These are phyloP conservation scores for Heliconius melpomene DNA, from an alignment of 1,140 invertebrate species.

Conservation along the genomic window DNA sequence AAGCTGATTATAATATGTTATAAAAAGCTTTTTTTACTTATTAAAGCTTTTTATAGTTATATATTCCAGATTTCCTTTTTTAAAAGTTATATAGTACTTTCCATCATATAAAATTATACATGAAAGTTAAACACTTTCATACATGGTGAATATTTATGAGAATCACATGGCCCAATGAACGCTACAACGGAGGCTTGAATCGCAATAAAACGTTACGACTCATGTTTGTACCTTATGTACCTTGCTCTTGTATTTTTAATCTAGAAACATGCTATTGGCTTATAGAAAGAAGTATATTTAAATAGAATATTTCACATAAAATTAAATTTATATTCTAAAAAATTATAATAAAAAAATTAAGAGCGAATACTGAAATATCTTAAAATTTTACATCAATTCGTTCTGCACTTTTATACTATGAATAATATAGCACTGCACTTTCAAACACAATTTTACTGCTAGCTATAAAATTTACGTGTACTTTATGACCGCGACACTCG, in stretches of 20 bases:
- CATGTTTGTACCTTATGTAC: constrained; percentile 25
- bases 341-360: neutral
- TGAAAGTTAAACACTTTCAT: constrained; percentile 19
- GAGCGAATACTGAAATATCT: neutral
- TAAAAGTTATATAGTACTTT: neutral
- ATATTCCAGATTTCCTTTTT: too few relatives aligned
- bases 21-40: too few relatives aligned
- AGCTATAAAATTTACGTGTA: constrained; percentile 21
- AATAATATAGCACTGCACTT: constrained; percentile 15
- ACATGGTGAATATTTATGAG: constrained; percentile 34
- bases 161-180: constrained; percentile 38
- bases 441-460: constrained; percentile 12
- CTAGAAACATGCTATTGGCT: neutral
- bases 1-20: too few relatives aligned
- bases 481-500: constrained; percentile 25
- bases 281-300: neutral
- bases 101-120: too few relatives aligned
- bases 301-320: neutral
- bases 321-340: neutral
- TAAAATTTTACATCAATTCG: neutral
- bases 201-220: constrained; percentile 36
- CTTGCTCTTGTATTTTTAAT: constrained; percentile 13
- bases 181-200: constrained; percentile 34
- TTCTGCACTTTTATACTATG: neutral
- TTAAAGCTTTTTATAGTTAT: too few relatives aligned